These are phyloP conservation scores for Atherinomorus stipes DNA, from an alignment of 2,113 vertebrate species.

Conservation along the genomic window DNA sequence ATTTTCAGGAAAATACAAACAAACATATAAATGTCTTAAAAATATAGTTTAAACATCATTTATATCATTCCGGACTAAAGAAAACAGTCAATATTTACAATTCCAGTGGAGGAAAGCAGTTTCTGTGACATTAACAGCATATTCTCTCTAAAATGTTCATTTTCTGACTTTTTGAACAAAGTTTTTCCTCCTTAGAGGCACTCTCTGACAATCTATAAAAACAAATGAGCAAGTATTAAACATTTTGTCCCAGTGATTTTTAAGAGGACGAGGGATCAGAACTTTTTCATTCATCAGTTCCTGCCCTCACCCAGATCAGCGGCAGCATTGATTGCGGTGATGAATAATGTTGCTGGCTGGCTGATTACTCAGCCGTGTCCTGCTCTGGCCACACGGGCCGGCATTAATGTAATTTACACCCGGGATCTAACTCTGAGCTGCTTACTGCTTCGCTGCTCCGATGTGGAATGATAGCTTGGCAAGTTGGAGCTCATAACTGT, in stretches of 20 bases:
- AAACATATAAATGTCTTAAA: slow-evolving; percentile 52
- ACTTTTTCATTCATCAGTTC: slow-evolving; percentile 47
- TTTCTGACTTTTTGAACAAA: slow-evolving; percentile 2
- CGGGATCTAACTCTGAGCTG: slow-evolving; percentile 41
- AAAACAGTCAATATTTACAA: slow-evolving; percentile 61
- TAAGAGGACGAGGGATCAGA: slow-evolving; percentile 40
- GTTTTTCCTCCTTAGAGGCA: slow-evolving; percentile 4
- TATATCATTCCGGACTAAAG: slow-evolving; percentile 27
- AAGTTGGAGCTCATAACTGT: slow-evolving; percentile 31
- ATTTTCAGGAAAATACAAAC: slow-evolving; percentile 33
- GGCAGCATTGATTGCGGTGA: slow-evolving; percentile 61
- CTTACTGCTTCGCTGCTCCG: slow-evolving; percentile 41
- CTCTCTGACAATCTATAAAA: slow-evolving; percentile 5
- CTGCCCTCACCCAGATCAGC: slow-evolving; percentile 38
- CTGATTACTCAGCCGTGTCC: slow-evolving; percentile 58
- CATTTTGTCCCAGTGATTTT: slow-evolving; percentile 51
- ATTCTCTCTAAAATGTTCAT: not conserved
- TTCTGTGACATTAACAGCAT: slow-evolving; percentile 16
- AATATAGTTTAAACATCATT: slow-evolving; percentile 49
- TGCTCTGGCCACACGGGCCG: slow-evolving; percentile 37
- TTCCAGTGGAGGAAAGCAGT: not conserved
- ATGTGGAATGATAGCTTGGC: slow-evolving; percentile 61
- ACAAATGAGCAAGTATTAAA: slow-evolving; percentile 49
- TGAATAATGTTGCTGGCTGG: slow-evolving; percentile 49
- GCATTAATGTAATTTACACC: slow-evolving; percentile 54